Conservation (phyloP, 2,797 vertebrate species). For the Hippopotamyrus pictus region DNA sequence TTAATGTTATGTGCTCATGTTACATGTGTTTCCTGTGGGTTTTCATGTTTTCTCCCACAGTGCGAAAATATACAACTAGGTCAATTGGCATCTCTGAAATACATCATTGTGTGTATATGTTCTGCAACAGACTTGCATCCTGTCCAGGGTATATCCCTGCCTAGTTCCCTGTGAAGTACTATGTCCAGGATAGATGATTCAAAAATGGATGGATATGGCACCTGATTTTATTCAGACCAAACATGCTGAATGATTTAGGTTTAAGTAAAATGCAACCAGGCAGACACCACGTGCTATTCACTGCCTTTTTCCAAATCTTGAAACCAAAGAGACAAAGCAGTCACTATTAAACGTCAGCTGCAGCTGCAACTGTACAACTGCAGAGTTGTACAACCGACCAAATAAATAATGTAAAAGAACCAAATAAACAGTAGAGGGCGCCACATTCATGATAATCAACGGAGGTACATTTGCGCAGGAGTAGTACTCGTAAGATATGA, state of each 20-base stretch:
- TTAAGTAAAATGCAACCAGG: background rate
- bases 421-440: background rate
- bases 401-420: background rate
- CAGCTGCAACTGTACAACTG: background rate
- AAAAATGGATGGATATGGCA: background rate
- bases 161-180: background rate
- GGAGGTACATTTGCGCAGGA: background rate
- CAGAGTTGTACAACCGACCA: background rate
- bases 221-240: background rate
- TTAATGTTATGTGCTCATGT: background rate
- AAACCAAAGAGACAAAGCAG: background rate
- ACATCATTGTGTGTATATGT: background rate
- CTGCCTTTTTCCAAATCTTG: background rate
- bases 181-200: background rate
- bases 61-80: background rate
- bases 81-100: background rate
- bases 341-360: background rate
- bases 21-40: background rate
- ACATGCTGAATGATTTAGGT: background rate
- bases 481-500: background rate
- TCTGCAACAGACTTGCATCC: background rate
- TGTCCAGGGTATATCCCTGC: background rate
- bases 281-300: background rate
- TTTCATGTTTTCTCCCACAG: background rate
- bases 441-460: background rate